Evolutionary conservation across 2,797 vertebrate species (phyloP).

Genomic region (Lycodopsis pacificus): DNA sequence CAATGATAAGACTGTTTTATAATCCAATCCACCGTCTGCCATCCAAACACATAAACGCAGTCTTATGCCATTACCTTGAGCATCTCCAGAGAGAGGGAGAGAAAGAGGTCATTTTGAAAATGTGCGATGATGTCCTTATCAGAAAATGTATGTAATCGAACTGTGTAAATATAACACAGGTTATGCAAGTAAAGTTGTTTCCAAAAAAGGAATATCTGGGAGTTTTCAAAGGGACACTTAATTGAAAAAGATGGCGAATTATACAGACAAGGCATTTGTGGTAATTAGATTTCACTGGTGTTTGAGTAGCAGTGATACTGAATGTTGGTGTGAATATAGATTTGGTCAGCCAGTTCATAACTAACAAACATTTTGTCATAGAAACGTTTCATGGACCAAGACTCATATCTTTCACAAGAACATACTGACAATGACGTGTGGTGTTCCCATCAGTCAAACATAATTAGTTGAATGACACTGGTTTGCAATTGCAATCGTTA

Average conservation of each 20-base stretch:
- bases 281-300: constrained; percentile 23
- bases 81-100: constrained; percentile 49
- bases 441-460: constrained; percentile 3
- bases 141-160: constrained; percentile 10
- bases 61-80: constrained; percentile 49
- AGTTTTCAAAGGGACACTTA: neutral
- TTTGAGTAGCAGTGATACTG: constrained; percentile 2
- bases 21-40: constrained; percentile 59
- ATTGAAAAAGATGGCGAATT: neutral
- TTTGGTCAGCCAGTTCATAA: neutral
- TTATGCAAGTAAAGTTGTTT: constrained; percentile 25
- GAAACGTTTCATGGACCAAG: neutral
- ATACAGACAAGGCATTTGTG: neutral
- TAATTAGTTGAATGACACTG: constrained; percentile 8
- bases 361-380: neutral
- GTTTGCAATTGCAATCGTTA: neutral
- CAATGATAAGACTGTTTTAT: constrained; percentile 58
- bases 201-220: constrained; percentile 14
- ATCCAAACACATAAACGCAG: constrained; percentile 52
- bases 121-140: constrained; percentile 22
- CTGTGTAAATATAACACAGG: constrained; percentile 31
- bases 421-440: constrained; percentile 17
- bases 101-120: constrained; percentile 22
- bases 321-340: constrained; percentile 1
- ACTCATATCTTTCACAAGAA: neutral